A percentile compares a stretch with the other conserved stretches of the same genome.
These are phyloP conservation scores for Drosophila ercepeae DNA, from an alignment of 1,140 invertebrate genomes.

Conservation along the genomic window DNA sequence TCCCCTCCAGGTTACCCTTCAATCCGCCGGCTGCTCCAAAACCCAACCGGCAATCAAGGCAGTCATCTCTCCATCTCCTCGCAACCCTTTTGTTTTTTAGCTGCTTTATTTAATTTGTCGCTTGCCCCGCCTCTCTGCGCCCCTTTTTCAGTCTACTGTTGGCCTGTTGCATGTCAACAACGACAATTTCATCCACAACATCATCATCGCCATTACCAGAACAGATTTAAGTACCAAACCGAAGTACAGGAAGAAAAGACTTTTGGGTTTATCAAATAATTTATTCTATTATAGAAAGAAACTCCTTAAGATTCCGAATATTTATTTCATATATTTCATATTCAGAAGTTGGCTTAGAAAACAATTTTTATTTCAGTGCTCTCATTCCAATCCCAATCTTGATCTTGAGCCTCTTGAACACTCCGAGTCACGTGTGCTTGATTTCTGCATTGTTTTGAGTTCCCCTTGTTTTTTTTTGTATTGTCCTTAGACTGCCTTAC, in stretches of 20 bases:
- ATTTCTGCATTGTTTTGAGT: constrained; percentile 69
- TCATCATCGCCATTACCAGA: constrained; percentile 31
- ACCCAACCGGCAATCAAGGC: constrained; percentile 41
- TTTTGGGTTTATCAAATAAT: background rate
- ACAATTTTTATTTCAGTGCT: background rate
- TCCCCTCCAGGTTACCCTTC: constrained; percentile 35
- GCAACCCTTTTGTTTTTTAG: constrained; percentile 67
- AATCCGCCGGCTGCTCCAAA: constrained; percentile 16
- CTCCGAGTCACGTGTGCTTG: constrained; percentile 75
- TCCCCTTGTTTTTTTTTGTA: constrained; percentile 16
- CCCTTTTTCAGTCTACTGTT: background rate
- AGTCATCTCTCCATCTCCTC: constrained; percentile 60
- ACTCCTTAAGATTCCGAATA: background rate
- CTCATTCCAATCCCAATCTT: constrained; percentile 11
- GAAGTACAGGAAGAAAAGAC: constrained; percentile 2
- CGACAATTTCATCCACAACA: constrained; percentile 74
- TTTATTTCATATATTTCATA: too few relatives aligned
- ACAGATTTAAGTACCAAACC: constrained; percentile 23
- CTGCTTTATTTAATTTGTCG: constrained; percentile 80
- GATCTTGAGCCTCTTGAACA: constrained; percentile 47
- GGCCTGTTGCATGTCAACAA: constrained; percentile 76
- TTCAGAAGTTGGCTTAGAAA: too few relatives aligned
- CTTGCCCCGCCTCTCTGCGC: constrained; percentile 39
- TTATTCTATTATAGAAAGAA: too few relatives aligned
- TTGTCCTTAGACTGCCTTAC: constrained; percentile 36